Evolutionary conservation across 2,888 invertebrate species (phyloP).

Genomic region (Sympetrum striolatum): DNA sequence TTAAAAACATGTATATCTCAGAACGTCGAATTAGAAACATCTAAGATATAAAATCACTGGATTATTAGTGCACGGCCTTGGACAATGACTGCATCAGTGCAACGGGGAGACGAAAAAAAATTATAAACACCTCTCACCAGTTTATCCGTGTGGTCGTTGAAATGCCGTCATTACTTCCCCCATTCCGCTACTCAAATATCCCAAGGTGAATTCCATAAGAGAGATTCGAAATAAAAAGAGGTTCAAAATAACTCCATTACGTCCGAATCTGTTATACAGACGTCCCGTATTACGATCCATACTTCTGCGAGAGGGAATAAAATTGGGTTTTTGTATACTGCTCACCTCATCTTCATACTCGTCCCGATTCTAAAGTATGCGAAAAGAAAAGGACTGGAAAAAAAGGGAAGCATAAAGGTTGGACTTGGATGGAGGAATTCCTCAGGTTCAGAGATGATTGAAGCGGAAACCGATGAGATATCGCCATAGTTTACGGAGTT

Average conservation of each 20-base stretch:
- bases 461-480: too few species aligned
- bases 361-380: neutral
- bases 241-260: neutral
- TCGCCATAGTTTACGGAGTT: neutral
- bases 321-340: neutral
- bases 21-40: too few species aligned
- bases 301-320: neutral
- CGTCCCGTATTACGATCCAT: neutral
- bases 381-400: neutral
- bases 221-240: slow-evolving; percentile 7
- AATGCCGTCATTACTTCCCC: neutral
- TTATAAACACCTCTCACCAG: neutral
- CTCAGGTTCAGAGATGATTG: too few species aligned
- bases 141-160: neutral
- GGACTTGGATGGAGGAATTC: too few species aligned
- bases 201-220: neutral
- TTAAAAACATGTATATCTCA: too few species aligned
- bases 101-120: neutral
- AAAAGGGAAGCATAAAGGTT: neutral
- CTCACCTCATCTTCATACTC: neutral
- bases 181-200: neutral
- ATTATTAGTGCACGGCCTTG: neutral
- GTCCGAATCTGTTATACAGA: neutral
- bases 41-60: neutral
- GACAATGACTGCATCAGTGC: neutral